A percentile compares a stretch with the other conserved stretches of the same genome.
Conservation (phyloP, 2,888 invertebrate species). For the Dryobota labecula region DNA sequence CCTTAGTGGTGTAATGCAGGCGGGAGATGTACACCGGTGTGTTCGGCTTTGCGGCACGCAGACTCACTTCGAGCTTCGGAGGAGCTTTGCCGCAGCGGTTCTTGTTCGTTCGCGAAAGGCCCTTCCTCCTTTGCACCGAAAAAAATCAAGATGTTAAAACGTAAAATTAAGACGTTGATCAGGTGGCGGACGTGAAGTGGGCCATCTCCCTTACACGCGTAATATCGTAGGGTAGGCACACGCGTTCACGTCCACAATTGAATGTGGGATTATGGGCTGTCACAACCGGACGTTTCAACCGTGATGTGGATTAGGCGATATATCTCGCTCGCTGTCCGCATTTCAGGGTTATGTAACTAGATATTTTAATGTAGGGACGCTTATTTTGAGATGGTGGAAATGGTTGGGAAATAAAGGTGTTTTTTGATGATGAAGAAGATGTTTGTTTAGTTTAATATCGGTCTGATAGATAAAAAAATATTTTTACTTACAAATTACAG, state of each 20-base stretch:
- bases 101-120: no score
- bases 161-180: conserved; percentile 41
- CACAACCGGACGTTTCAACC: conserved; percentile 73
- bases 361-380: conserved; percentile 53
- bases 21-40: no score
- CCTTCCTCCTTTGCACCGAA: no score
- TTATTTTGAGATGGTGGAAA: conserved; percentile 16
- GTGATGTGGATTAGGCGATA: conserved; percentile 72
- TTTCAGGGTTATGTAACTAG: conserved; percentile 45
- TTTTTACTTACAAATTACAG: no score
- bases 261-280: conserved; percentile 74
- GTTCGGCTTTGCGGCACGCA: no score
- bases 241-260: conserved; percentile 58
- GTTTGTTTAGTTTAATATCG: neutral
- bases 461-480: no score
- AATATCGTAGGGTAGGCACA: conserved; percentile 48
- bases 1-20: no score
- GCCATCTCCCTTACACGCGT: conserved; percentile 31
- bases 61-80: no score
- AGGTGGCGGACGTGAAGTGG: conserved; percentile 22
- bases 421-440: neutral
- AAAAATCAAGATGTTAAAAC: no score
- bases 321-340: conserved; percentile 49
- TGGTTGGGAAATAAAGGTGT: neutral
- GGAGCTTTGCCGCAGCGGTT: no score